Conservation (phyloP, 2,888 invertebrate species). For the Tachina grossa region DNA sequence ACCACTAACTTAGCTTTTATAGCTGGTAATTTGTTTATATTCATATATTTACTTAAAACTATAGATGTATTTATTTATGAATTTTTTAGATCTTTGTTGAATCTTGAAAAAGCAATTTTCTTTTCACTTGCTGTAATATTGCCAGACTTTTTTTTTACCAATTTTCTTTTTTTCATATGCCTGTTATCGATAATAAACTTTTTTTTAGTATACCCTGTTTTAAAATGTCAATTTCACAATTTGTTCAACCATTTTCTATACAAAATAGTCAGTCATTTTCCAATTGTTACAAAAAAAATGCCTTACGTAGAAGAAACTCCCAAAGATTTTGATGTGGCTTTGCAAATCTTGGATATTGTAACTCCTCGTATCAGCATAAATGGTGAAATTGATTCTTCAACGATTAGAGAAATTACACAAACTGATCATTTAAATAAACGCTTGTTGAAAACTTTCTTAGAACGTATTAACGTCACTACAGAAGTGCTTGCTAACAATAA, state of each 20-base stretch:
- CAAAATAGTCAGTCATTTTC: conserved; percentile 25
- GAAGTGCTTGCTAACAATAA: conserved; percentile 7
- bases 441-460: conserved; percentile 77
- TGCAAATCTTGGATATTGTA: conserved; percentile 58
- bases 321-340: conserved; percentile 65
- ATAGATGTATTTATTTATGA: no score
- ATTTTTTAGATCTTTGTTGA: conserved; percentile 1
- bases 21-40: not conserved
- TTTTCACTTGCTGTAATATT: conserved; percentile 7
- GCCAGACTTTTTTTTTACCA: conserved; percentile 30
- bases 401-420: conserved; percentile 78
- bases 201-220: conserved; percentile 28
- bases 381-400: conserved; percentile 69
- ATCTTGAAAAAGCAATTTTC: conserved; percentile 26
- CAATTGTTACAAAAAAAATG: conserved; percentile 66
- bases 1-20: not conserved
- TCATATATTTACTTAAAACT: not conserved
- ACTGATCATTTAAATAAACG: conserved; percentile 79
- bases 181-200: conserved; percentile 6
- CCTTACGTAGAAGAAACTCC: conserved; percentile 76
- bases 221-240: conserved; percentile 30
- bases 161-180: not conserved
- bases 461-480: conserved; percentile 75
- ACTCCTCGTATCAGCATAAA: conserved; percentile 34
- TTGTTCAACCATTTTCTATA: not conserved